These are phyloP conservation scores for Oligia latruncula DNA, from an alignment of 2,888 invertebrate species.

Conservation along the genomic window DNA sequence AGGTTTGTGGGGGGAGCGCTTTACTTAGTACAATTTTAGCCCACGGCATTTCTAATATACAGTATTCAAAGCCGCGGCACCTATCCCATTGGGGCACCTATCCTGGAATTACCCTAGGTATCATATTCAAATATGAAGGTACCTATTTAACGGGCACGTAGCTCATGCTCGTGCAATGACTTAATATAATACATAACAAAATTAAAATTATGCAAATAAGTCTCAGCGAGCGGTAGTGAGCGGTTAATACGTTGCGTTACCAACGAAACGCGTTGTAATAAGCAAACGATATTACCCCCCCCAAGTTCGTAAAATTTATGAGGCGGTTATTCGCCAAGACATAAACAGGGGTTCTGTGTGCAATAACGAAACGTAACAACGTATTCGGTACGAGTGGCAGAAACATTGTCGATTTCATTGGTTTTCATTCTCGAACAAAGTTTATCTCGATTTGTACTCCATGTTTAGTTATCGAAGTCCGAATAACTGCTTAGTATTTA, in stretches of 20 bases:
- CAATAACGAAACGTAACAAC: conserved; percentile 74
- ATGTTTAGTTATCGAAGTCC: conserved; percentile 45
- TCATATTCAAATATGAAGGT: conserved; percentile 33
- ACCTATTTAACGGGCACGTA: conserved; percentile 26
- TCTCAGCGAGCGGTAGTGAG: conserved; percentile 74
- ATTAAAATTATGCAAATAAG: conserved; percentile 82
- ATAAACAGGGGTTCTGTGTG: conserved; percentile 77
- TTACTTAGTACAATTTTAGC: no score
- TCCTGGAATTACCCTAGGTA: no score
- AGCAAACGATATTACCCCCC: conserved; percentile 82
- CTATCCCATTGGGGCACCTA: no score
- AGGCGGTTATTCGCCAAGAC: conserved; percentile 82
- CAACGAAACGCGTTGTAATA: conserved; percentile 80
- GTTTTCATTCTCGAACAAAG: conserved; percentile 55
- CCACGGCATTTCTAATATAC: no score
- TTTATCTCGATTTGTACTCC: conserved; percentile 39
- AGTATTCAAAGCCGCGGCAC: no score
- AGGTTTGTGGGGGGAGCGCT: no score
- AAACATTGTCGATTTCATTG: conserved; percentile 64
- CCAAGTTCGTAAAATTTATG: conserved; percentile 85
- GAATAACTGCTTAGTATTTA: conserved; percentile 51
- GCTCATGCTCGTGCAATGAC: conserved; percentile 50
- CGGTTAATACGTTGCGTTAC: conserved; percentile 76
- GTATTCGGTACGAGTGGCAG: conserved; percentile 68
- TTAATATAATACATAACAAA: conserved; percentile 68